Conservation (phyloP, 53 echinoderm and acorn worm genomes). For the Hippasteria phrygiana region DNA sequence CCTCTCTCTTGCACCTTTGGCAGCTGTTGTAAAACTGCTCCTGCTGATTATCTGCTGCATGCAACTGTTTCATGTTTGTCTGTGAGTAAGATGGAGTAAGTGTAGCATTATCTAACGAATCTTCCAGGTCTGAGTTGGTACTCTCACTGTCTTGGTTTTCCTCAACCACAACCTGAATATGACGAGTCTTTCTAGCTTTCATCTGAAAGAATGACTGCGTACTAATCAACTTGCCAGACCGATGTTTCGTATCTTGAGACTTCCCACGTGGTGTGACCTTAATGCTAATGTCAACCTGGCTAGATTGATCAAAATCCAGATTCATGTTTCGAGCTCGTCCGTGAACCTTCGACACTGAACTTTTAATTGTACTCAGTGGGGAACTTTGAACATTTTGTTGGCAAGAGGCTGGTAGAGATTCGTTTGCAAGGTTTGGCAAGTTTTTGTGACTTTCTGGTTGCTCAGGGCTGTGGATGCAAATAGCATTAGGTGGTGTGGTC, state of each 20-base stretch:
- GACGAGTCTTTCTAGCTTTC: slow-evolving; percentile 18
- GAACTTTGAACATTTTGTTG: neutral
- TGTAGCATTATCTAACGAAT: neutral
- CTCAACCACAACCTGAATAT: slow-evolving; percentile 49
- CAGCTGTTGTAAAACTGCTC: neutral
- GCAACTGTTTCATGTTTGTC: slow-evolving; percentile 18
- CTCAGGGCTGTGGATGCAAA: neutral
- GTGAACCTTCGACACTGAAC: neutral
- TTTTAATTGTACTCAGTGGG: too few relatives aligned
- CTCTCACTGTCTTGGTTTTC: slow-evolving; percentile 29
- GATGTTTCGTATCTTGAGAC: neutral
- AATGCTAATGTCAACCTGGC: slow-evolving; percentile 54
- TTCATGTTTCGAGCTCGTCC: slow-evolving; percentile 4
- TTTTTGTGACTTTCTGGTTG: neutral
- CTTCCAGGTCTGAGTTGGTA: neutral
- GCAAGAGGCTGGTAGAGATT: slow-evolving; percentile 3
- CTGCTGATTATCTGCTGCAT: neutral
- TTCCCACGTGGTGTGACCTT: slow-evolving; percentile 38
- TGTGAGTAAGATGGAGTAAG: neutral
- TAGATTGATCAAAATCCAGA: slow-evolving; percentile 36
- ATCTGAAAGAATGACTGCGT: slow-evolving; percentile 27
- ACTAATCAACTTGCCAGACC: neutral
- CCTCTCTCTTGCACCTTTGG: slow-evolving; percentile 14
- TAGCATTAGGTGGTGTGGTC: neutral
- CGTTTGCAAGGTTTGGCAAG: neutral